These are phyloP conservation scores for Rhadina sibilatrix DNA, from an alignment of 2,113 vertebrate species.

Conservation along the genomic window DNA sequence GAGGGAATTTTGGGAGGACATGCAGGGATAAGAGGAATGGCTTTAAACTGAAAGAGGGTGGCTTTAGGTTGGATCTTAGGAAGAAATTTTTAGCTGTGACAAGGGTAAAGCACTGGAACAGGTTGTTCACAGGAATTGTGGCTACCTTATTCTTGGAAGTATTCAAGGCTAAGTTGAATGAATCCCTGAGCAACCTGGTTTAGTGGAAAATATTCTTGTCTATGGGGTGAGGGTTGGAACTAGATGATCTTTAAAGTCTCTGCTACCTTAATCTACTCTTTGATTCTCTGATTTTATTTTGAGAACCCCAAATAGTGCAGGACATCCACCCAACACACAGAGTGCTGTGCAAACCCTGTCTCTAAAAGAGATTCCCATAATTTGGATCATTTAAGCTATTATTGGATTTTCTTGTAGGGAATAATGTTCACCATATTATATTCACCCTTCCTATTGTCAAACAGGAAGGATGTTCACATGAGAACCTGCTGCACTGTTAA, in stretches of 20 bases:
- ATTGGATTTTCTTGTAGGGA: neutral
- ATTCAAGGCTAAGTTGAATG: neutral
- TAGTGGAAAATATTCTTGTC: neutral
- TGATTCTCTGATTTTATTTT: neutral
- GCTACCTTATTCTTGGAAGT: neutral
- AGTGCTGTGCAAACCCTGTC: neutral
- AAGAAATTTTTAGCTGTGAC: neutral
- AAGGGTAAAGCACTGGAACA: neutral
- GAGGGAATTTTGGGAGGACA: neutral
- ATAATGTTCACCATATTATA: neutral
- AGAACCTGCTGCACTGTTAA: neutral
- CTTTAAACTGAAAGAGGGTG: neutral
- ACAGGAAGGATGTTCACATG: neutral
- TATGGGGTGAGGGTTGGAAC: neutral
- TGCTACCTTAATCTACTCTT: neutral
- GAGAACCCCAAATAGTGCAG: neutral
- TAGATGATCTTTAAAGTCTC: neutral
- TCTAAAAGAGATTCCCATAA: fast-evolving
- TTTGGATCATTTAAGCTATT: neutral
- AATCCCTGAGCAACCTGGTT: neutral
- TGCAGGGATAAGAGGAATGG: neutral
- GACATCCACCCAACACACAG: neutral
- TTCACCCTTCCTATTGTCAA: neutral
- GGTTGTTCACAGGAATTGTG: neutral
- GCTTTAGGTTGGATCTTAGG: too few relatives aligned